These are phyloP conservation scores for Smithornis capensis DNA, from an alignment of 2,113 vertebrate species.

Conservation along the genomic window DNA sequence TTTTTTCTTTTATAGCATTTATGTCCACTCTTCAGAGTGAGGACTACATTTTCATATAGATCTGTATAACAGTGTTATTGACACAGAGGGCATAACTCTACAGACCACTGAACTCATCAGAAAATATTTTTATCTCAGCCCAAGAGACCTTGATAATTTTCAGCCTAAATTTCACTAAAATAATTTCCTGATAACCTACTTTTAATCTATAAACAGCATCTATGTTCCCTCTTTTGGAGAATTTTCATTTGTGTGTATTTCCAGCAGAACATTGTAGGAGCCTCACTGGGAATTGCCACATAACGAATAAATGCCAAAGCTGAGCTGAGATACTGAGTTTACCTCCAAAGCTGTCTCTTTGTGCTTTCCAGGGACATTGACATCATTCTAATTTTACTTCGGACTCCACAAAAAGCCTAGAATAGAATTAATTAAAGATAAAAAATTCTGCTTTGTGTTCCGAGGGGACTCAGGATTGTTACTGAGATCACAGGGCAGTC, in stretches of 20 bases:
- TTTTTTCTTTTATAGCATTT: neutral
- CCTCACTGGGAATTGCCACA: neutral
- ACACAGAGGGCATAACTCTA: neutral
- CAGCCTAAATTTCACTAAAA: constrained; percentile 4
- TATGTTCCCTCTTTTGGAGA: neutral
- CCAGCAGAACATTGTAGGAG: neutral
- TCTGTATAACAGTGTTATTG: neutral
- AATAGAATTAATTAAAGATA: constrained; percentile 22
- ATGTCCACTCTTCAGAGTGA: neutral
- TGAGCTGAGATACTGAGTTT: neutral
- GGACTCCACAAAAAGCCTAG: neutral
- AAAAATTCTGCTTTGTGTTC: neutral
- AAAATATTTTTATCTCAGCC: neutral
- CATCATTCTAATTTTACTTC: neutral
- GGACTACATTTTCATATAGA: neutral
- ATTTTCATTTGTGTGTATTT: neutral
- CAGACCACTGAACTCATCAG: neutral
- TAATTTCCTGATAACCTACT: constrained; percentile 32
- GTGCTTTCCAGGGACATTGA: constrained; percentile 6
- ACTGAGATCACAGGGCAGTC: neutral
- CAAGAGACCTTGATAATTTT: neutral
- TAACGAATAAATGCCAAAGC: constrained; percentile 27
- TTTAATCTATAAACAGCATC: constrained; percentile 14
- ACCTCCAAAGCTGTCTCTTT: neutral
- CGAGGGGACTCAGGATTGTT: neutral